Percentiles rank a stretch among this genome's conserved stretches.
These are phyloP conservation scores for Gymnoscelis rufifasciata DNA, from an alignment of 2,888 invertebrate species.

Conservation along the genomic window DNA sequence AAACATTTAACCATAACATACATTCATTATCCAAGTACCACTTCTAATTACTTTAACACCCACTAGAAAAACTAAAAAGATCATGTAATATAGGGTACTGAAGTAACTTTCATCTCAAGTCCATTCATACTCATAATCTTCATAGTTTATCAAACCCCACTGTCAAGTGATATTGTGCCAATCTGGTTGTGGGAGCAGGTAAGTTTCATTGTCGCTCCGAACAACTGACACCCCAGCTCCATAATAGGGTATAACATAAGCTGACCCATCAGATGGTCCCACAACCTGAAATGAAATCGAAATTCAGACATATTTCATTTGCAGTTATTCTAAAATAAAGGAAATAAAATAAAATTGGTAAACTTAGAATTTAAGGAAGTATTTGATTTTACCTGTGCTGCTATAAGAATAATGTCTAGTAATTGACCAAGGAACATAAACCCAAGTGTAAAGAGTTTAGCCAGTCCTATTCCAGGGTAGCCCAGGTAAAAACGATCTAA, in stretches of 20 bases:
- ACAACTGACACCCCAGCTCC: constrained; percentile 92
- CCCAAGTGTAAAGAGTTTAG: constrained; percentile 96
- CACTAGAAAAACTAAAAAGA: neutral
- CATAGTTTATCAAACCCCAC: constrained; percentile 73
- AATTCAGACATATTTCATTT: neutral
- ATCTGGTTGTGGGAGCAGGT: constrained; percentile 87
- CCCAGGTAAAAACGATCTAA: constrained; percentile 98
- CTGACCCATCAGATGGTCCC: constrained; percentile 96
- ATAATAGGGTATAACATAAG: constrained; percentile 95
- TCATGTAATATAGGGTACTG: neutral
- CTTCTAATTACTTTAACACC: neutral
- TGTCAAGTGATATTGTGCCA: constrained; percentile 82
- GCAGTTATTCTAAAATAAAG: neutral
- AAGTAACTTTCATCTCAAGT: constrained; percentile 32
- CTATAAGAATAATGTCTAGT: constrained; percentile 95
- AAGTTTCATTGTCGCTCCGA: constrained; percentile 90
- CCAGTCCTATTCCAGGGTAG: constrained; percentile 95
- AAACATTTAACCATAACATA: no score
- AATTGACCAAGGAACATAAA: constrained; percentile 98
- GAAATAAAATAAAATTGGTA: no score
- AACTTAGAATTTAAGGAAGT: no score
- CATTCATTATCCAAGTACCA: no score
- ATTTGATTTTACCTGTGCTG: constrained; percentile 87
- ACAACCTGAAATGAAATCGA: constrained; percentile 80
- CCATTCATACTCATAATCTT: constrained; percentile 73